Evolutionary conservation across 2,888 invertebrate genomes (phyloP).

Genomic region (Argynnis bischoffii): DNA sequence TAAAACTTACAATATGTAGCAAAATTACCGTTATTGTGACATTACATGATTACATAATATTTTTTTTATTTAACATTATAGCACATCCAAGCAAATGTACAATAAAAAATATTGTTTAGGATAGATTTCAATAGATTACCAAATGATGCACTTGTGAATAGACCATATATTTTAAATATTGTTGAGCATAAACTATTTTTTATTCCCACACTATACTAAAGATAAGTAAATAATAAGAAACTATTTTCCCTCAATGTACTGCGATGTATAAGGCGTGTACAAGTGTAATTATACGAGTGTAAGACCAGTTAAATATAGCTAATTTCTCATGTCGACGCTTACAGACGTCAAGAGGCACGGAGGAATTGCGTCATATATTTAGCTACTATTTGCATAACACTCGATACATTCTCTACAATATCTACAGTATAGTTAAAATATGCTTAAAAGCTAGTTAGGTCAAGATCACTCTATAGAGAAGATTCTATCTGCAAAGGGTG

Average conservation of each 20-base stretch:
- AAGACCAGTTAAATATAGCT: slow-evolving; percentile 30
- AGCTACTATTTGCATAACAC: slow-evolving; percentile 28
- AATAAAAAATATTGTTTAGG: too few relatives aligned
- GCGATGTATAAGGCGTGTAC: neutral
- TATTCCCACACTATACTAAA: neutral
- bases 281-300: slow-evolving; percentile 6
- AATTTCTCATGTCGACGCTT: slow-evolving; percentile 25
- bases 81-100: too few relatives aligned
- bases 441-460: slow-evolving; percentile 2
- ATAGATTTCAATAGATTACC: too few relatives aligned
- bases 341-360: slow-evolving; percentile 19
- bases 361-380: slow-evolving; percentile 30
- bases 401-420: slow-evolving; percentile 1
- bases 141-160: too few relatives aligned
- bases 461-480: slow-evolving; percentile 2
- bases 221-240: neutral
- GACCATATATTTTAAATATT: too few relatives aligned
- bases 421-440: neutral
- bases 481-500: too few relatives aligned
- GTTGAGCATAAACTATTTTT: too few relatives aligned
- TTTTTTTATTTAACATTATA: too few relatives aligned
- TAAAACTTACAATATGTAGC: too few relatives aligned
- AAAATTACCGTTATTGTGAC: too few relatives aligned
- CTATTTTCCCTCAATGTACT: neutral
- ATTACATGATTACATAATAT: too few relatives aligned